Evolutionary conservation across 2,888 invertebrate genomes (phyloP).

Genomic region (Plebejus anna): DNA sequence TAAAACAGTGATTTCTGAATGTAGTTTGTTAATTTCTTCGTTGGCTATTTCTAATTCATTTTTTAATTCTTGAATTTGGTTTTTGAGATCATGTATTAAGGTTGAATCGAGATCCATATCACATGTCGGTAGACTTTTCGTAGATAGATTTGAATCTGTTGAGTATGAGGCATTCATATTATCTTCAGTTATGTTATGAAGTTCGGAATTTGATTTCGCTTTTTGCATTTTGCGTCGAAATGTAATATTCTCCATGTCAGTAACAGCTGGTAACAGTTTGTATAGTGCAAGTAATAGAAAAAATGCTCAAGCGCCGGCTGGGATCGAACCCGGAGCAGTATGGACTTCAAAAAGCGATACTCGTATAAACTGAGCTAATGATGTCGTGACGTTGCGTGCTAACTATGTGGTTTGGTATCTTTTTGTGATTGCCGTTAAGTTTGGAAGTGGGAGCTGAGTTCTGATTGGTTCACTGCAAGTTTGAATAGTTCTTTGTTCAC

Average conservation of each 20-base stretch:
- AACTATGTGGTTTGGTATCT: neutral
- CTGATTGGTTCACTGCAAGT: no score
- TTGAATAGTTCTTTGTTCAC: no score
- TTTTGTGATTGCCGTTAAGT: neutral
- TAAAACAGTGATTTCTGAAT: neutral
- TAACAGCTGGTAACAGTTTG: neutral
- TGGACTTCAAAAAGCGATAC: neutral
- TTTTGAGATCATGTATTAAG: neutral
- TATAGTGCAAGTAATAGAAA: neutral
- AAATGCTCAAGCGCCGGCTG: neutral
- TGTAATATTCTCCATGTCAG: constrained; percentile 3
- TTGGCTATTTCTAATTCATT: constrained; percentile 1
- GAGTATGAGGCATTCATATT: neutral
- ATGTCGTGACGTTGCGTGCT: neutral
- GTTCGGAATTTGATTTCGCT: neutral
- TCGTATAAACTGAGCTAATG: neutral
- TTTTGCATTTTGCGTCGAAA: neutral
- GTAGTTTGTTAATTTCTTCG: neutral
- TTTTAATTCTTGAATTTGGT: constrained; percentile 1
- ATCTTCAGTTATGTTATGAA: neutral
- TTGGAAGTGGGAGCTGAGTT: neutral
- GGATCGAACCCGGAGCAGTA: neutral
- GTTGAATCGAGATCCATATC: neutral
- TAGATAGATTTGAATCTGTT: neutral
- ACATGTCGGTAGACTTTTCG: neutral